These are phyloP conservation scores for Natator depressus DNA, from an alignment of 2,113 vertebrate genomes.

Conservation along the genomic window DNA sequence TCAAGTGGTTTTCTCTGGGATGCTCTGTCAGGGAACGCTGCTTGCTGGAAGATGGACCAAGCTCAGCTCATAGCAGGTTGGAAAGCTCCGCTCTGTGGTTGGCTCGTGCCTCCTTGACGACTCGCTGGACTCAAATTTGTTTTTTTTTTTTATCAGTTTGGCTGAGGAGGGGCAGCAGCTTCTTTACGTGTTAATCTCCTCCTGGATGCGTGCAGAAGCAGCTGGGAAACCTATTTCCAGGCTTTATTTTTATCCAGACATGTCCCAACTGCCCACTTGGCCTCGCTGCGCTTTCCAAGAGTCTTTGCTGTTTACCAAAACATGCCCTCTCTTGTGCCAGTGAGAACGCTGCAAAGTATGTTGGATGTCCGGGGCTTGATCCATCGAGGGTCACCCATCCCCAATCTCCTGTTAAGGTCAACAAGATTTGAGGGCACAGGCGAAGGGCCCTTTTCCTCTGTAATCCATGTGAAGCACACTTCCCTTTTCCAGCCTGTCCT, in stretches of 20 bases:
- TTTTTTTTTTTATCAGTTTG: neutral
- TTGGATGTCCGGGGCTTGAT: neutral
- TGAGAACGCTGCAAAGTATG: neutral
- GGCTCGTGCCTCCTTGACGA: neutral
- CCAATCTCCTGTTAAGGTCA: neutral
- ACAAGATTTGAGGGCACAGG: neutral
- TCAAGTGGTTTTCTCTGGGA: constrained; percentile 59
- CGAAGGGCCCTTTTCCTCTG: neutral
- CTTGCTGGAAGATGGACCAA: constrained; percentile 58
- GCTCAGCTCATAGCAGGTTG: constrained; percentile 26
- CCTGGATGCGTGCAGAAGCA: constrained; percentile 39
- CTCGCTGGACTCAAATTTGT: constrained; percentile 28
- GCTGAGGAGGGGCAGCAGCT: neutral
- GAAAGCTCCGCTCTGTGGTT: constrained; percentile 23
- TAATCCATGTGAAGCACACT: neutral
- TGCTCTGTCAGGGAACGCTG: constrained; percentile 62
- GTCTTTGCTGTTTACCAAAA: neutral
- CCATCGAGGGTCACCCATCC: neutral
- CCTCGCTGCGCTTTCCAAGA: constrained; percentile 37
- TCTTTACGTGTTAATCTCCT: neutral
- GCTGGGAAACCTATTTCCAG: constrained; percentile 48
- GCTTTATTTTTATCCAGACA: constrained; percentile 15
- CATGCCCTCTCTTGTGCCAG: neutral
- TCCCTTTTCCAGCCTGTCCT: neutral
- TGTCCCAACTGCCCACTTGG: constrained; percentile 12